Percentiles rank a stretch among this genome's conserved stretches.
phyloP scores from a whole-genome alignment of 2,113 vertebrate genomes.

The Takifugu flavidus region DNA sequence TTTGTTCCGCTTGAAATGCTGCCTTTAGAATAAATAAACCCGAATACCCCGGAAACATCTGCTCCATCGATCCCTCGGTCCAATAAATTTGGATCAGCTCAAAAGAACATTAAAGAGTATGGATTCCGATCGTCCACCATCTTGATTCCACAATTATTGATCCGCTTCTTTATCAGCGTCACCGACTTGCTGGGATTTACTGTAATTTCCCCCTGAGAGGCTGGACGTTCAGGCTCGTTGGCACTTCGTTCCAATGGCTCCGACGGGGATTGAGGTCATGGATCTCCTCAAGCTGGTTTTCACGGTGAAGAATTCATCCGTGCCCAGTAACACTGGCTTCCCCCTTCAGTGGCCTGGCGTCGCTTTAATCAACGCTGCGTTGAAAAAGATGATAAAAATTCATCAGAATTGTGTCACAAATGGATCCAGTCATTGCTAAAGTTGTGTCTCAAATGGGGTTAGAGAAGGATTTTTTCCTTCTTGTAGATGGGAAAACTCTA shows the following conservation, averaged over 20 bases:
- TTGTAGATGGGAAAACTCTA: too few species aligned
- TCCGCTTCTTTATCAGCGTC: slow-evolving; percentile 6
- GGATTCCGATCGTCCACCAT: background rate
- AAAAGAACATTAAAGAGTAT: background rate
- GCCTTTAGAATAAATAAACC: background rate
- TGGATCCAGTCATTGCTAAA: too few species aligned
- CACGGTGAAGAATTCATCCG: background rate
- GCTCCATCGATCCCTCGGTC: too few species aligned
- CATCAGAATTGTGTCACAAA: too few species aligned
- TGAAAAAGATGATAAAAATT: too few species aligned
- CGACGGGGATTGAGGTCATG: slow-evolving; percentile 7
- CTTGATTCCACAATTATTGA: background rate
- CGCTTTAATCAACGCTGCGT: too few species aligned
- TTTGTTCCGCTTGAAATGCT: slow-evolving; percentile 3
- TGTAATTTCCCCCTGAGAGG: slow-evolving; percentile 12
- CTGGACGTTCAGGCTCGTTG: background rate
- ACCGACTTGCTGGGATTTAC: slow-evolving; percentile 14
- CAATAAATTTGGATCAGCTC: too few species aligned
- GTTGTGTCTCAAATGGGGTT: too few species aligned
- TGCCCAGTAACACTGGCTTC: background rate
- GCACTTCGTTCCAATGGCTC: slow-evolving; percentile 10
- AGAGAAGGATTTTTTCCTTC: too few species aligned
- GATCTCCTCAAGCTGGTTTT: slow-evolving; percentile 1
- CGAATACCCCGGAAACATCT: too few species aligned
- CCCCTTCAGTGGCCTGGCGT: background rate